Evolutionary conservation across 2,888 invertebrate species (phyloP).

Genomic region (Campoplex capitator): DNA sequence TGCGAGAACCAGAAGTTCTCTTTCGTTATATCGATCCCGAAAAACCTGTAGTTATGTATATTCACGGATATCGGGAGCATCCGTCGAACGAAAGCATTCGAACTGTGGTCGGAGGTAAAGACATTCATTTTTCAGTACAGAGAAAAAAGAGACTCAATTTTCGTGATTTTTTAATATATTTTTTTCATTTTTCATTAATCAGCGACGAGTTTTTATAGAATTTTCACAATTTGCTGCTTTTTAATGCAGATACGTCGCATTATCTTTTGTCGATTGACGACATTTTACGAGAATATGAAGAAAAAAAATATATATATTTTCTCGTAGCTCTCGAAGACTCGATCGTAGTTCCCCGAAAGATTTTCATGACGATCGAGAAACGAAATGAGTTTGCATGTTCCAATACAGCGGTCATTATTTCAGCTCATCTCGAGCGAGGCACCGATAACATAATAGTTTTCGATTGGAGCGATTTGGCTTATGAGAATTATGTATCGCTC

Average conservation of each 20-base stretch:
- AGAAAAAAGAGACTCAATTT: background rate
- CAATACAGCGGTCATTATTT: background rate
- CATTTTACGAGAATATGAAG: background rate
- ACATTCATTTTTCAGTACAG: background rate
- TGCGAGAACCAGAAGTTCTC: conserved; percentile 60
- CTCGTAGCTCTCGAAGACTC: background rate
- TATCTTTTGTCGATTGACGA: background rate
- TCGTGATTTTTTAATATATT: background rate
- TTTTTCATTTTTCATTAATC: background rate
- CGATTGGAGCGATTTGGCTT: conserved; percentile 78
- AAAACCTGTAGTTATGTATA: conserved; percentile 72
- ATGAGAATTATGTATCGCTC: conserved; percentile 69
- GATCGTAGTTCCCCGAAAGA: background rate
- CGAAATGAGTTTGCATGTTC: background rate
- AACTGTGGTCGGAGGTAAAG: conserved; percentile 72
- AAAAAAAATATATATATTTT: background rate
- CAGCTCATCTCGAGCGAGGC: conserved; percentile 75
- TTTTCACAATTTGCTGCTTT: background rate
- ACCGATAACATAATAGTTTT: conserved; percentile 74
- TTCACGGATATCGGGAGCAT: conserved; percentile 73
- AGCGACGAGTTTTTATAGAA: background rate
- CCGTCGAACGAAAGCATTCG: conserved; percentile 71
- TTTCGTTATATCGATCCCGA: conserved; percentile 61
- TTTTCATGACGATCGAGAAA: background rate
- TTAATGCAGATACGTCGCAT: no score